Base-by-base conservation (phyloP, 2,888 invertebrate species). In the Ptychoptera albimana region DNA sequence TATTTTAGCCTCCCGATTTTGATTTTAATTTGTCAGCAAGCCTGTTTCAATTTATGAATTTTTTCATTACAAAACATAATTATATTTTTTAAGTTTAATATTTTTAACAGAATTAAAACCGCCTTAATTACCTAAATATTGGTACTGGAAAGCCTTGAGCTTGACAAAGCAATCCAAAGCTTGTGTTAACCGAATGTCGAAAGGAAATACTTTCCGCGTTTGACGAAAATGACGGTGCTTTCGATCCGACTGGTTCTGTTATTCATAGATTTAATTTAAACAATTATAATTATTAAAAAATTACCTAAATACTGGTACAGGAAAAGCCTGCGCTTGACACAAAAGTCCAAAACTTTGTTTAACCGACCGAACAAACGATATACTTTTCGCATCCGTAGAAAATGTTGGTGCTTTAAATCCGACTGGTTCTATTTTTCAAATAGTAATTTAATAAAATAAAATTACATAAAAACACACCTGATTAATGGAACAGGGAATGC, bases 271-370 rank as follows among this genome's bases (percentile, higher is more conserved):
- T 23, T 5, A 5, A 23, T 23, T 23, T 23, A 23, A 23, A 23
- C 7, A 23, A 23, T 23, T 23, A 23, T 23, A 7, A 23, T 12
- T 4, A 9, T 10, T 12, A 37, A 39, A 8, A 49, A 58, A 59
- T 52, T 70, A 82, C 79, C 79, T 78, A 72, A 76, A 77, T 48
- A 75, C 59, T 52, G 82, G 83, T 52, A 81, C 74, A 39, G 83
- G 84, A 65, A 67, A 74, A 8, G 73, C 78, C 61, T 81, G 80
- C 39, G 79, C 77, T 55, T 77, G 77, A 58, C 81, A 82, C 44
- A 79, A 62, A 46, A 81, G 60, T 13, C 73, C 71, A 55, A 78
- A 69, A 47, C 71, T 69, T 43, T 67, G 61, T 14, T 61, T 64
- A 44, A 58, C 57, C 35, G 62, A 56, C 52, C 68, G 60, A 37